Evolutionary conservation across 2,797 vertebrate species (phyloP), one percentile per base, ranked within the genome.

Genomic region (Diglossa cyanea): DNA sequence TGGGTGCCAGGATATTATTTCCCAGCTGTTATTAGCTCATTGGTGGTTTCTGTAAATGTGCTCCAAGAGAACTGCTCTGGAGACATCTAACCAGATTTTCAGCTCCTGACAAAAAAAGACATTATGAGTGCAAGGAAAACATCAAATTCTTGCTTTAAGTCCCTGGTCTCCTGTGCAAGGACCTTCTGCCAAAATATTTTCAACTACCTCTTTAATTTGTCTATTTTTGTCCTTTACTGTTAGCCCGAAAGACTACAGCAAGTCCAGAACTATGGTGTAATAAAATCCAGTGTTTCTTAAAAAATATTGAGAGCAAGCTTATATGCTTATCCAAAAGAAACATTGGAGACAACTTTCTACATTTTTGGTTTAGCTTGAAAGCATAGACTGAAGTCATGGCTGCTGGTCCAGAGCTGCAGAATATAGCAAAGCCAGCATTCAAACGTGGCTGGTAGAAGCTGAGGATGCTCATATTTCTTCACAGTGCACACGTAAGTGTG

Each of bases 401-500:
- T 83, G 16, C 45, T 87, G 86, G 4, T 60, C 24, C 68, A 33
- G n/a, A 73, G 31, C 61, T 84, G 48, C 58, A 73, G 70, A 86
- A 63, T 65, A 21, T 4, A 31, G 12, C 16, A 55, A 78, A 45
- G 28, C 11, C 39, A 74, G 14, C 51, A 13, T 26, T 73, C 21
- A 44, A 7, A 16, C 1, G 0, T 25, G 11, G 11, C 40, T 68
- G 26, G 13, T 54, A 37, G 66, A 94, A 90, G 39, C 26, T 55
- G 39, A 70, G 48, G 37, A 58, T 78, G 26, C 37, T 70, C 60
- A 17, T n/a, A 15, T 73, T 9, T 79, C 28, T 67, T 33, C n/a
- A 26, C 15, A 35, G 37, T 51, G 19, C 17, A 13, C 5, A 33
- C 0, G 0, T 16, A 63, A 53, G 3, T 70, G 8, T 51, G 31